These are phyloP conservation scores for Pristionchus fissidentatus DNA, from an alignment of 2,888 invertebrate species.

Conservation along the genomic window DNA sequence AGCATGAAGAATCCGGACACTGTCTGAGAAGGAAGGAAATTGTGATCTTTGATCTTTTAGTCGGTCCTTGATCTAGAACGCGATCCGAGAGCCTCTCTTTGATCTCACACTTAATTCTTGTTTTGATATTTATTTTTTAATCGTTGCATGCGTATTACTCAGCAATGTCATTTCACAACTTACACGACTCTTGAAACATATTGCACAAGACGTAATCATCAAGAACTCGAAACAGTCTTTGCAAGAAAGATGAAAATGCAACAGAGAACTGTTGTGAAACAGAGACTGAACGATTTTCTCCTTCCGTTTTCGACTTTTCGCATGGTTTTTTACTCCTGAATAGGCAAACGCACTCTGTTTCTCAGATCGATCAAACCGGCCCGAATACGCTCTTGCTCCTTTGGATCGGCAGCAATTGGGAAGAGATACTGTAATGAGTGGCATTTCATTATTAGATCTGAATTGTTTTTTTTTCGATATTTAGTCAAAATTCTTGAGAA, in stretches of 20 bases:
- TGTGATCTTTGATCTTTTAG: too few relatives aligned
- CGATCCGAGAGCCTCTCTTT: neutral
- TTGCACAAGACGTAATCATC: too few relatives aligned
- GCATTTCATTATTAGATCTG: neutral
- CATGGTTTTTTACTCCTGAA: neutral
- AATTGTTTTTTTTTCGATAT: neutral
- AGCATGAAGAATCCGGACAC: conserved; percentile 98
- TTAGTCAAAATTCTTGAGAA: too few relatives aligned
- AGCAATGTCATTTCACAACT: too few relatives aligned
- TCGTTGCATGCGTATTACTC: too few relatives aligned
- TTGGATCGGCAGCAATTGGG: conserved; percentile 91
- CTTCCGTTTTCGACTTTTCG: too few relatives aligned
- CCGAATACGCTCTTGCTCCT: conserved; percentile 66
- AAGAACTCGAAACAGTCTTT: too few relatives aligned
- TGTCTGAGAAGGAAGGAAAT: conserved; percentile 57
- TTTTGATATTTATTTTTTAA: neutral
- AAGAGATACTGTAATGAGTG: conserved; percentile 81
- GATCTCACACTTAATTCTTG: too few relatives aligned
- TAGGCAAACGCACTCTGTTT: conserved; percentile 84
- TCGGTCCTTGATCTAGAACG: neutral
- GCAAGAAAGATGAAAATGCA: too few relatives aligned
- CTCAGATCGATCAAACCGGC: conserved; percentile 91
- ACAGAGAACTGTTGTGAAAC: too few relatives aligned
- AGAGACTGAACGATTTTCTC: too few relatives aligned
- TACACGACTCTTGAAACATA: too few relatives aligned